Conservation (phyloP, 2,113 vertebrate species). For the Anguilla rostrata region DNA sequence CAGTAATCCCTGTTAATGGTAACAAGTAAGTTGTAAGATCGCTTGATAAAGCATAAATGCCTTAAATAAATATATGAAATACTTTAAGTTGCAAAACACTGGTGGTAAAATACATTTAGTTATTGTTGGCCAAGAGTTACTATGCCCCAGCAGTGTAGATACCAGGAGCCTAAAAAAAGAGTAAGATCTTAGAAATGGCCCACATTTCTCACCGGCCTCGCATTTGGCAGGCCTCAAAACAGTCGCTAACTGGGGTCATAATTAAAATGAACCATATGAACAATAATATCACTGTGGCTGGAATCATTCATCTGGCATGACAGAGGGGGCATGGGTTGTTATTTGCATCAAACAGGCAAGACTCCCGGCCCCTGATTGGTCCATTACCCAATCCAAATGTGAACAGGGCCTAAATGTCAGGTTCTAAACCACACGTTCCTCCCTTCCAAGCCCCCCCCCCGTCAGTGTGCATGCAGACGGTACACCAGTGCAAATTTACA, state of each 20-base stretch:
- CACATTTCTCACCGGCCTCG: not conserved
- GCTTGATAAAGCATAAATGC: too few relatives aligned
- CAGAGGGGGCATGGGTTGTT: not conserved
- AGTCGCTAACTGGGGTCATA: not conserved
- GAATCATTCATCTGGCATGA: not conserved
- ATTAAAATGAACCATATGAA: not conserved
- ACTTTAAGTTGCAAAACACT: too few relatives aligned
- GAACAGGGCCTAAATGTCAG: too few relatives aligned
- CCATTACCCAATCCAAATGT: not conserved
- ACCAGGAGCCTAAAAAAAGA: not conserved
- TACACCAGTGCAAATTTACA: too few relatives aligned
- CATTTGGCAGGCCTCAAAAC: not conserved
- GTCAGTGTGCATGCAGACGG: too few relatives aligned
- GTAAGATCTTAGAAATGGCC: not conserved
- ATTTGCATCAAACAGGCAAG: not conserved
- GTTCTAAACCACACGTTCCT: too few relatives aligned
- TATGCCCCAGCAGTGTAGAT: not conserved
- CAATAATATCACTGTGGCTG: not conserved
- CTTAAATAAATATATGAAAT: too few relatives aligned
- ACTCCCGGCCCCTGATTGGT: not conserved
- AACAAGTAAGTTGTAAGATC: too few relatives aligned
- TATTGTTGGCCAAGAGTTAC: not conserved
- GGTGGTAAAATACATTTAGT: not conserved
- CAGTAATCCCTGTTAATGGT: too few relatives aligned
- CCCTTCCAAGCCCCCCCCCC: too few relatives aligned